Base-by-base conservation (phyloP, 2,888 invertebrate species). In the Diplolepis rosae region DNA sequence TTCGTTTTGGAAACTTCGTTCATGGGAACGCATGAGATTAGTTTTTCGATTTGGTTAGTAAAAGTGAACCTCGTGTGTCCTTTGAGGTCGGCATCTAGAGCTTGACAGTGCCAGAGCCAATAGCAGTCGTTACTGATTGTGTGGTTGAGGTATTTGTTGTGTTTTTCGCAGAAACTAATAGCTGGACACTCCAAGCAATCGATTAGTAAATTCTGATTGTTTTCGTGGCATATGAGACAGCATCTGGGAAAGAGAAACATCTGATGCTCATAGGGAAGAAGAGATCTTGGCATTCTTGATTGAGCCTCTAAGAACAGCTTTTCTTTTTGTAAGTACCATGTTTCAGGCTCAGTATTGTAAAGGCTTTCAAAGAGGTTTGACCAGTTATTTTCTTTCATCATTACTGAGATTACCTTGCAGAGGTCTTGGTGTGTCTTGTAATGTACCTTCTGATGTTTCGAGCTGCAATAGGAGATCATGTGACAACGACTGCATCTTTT, bases 401-500 rank as follows among this genome's bases (percentile, higher is more conserved):
- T 39, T n/a, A n/a, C 39, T 39, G n/a, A 13, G 5, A 39, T 39
- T 39, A n/a, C n/a, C 39, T 39, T 76, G 67, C 84, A 86, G 18
- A 85, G 56, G 24, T 74, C 54, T 67, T 80, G 83, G 76, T 87
- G 86, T 0, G 66, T 69, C 1, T 72, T 70, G 82, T 84, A 86
- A 69, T 87, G 82, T 7, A 69, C 28, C 71, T 72, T 81, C 50
- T 85, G 84, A 68, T 86, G 85, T 4, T 79, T 71, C 2, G 74
- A 77, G 15, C 77, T 69, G 50, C 85, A 86, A 65, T 86, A 86
- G 7, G 80, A 74, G 18, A 85, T 85, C 77, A 81, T 79, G 48
- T 71, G 77, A 70, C 86, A 86, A 39, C 73, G 75, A 45, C 80
- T 72, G 48, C 85, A 86, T n/a, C 39, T 39, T 39, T 5, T 13